A percentile compares a stretch with the other conserved stretches of the same genome.
Evolutionary conservation across 2,113 vertebrate species (phyloP).

Genomic region (Vulpes lagopus): DNA sequence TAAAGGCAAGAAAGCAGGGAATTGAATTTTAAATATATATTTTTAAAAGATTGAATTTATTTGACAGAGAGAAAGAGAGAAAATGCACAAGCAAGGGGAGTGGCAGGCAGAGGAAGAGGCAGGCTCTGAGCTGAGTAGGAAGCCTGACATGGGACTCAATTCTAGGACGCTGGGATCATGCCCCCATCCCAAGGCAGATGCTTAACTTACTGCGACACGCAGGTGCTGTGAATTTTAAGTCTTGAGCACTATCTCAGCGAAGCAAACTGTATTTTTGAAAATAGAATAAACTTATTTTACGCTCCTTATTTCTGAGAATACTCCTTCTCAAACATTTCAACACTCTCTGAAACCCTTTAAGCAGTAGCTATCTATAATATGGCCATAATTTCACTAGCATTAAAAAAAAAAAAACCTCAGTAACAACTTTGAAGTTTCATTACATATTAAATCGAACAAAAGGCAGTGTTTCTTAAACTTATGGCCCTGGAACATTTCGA

Average conservation of each 20-base stretch:
- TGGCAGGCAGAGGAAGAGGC: too few relatives aligned
- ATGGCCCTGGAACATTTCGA: background rate
- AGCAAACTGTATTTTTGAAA: background rate
- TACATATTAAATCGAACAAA: background rate
- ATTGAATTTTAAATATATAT: background rate
- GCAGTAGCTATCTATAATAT: background rate
- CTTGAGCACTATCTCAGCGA: background rate
- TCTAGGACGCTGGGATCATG: too few relatives aligned
- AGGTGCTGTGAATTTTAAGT: background rate
- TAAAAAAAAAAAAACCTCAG: background rate
- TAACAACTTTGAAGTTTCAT: background rate
- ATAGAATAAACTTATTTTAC: background rate
- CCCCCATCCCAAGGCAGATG: too few relatives aligned
- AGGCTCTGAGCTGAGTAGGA: too few relatives aligned
- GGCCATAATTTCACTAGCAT: slow-evolving; percentile 1
- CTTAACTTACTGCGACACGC: too few relatives aligned
- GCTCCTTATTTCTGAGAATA: background rate
- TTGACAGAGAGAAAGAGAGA: too few relatives aligned
- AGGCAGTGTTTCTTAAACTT: background rate
- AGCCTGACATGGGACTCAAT: too few relatives aligned
- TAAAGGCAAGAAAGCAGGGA: background rate
- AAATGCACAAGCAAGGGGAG: too few relatives aligned
- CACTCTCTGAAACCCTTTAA: background rate
- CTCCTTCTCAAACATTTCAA: background rate
- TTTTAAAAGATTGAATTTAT: too few relatives aligned